Conservation (phyloP, 2,888 invertebrate genomes). For the Apamea monoglypha region DNA sequence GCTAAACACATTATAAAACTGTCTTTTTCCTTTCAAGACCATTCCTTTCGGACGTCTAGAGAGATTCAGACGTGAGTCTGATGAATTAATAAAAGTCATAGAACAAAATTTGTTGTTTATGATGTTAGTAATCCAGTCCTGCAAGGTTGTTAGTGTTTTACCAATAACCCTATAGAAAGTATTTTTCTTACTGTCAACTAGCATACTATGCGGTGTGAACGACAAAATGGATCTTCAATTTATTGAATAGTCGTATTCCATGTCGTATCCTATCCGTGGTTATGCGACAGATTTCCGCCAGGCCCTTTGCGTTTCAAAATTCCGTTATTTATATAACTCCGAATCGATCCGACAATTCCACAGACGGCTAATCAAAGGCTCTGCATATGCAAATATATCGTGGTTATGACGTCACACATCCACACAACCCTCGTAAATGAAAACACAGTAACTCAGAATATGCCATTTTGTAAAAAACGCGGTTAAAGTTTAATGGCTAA, state of each 20-base stretch:
- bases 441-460: not conserved
- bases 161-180: too few relatives aligned
- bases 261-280: not conserved
- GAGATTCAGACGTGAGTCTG: too few relatives aligned
- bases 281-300: not conserved
- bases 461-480: not conserved
- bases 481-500: too few relatives aligned
- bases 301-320: not conserved
- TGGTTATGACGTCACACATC: not conserved
- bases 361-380: conserved; percentile 1
- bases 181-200: too few relatives aligned
- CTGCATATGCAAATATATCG: conserved; percentile 8
- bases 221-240: not conserved
- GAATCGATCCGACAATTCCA: not conserved
- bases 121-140: too few relatives aligned
- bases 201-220: not conserved
- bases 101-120: too few relatives aligned
- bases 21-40: too few relatives aligned
- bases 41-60: too few relatives aligned
- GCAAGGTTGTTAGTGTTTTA: too few relatives aligned
- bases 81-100: too few relatives aligned
- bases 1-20: too few relatives aligned
- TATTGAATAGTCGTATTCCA: not conserved
- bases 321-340: not conserved
- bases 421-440: not conserved